Percentiles rank a stretch among this genome's conserved stretches.
Conservation (phyloP, 2,797 vertebrate species). For the Paratrypauchen microcephalus region DNA sequence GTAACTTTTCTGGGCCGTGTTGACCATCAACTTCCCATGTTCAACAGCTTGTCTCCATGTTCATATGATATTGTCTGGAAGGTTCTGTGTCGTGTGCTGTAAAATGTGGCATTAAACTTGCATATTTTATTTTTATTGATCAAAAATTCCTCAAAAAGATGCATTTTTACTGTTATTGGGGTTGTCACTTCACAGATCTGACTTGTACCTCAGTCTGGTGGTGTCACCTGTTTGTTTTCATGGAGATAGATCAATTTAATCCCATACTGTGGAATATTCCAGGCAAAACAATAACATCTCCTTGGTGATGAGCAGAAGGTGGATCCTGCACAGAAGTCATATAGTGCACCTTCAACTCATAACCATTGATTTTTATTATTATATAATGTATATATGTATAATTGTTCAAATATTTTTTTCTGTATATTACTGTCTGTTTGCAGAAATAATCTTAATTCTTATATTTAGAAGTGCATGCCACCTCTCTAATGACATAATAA, state of each 20-base stretch:
- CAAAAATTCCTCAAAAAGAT: no score
- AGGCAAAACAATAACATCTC: no score
- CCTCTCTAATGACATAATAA: conserved; percentile 13
- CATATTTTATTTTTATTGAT: no score
- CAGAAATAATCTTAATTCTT: not conserved
- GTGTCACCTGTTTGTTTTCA: no score
- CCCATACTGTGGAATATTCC: no score
- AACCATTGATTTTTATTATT: not conserved
- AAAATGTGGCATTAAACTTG: not conserved
- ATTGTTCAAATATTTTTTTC: not conserved
- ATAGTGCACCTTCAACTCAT: not conserved
- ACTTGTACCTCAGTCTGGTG: no score
- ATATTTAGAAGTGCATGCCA: not conserved
- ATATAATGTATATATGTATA: not conserved
- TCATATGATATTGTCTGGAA: not conserved
- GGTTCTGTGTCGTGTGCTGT: not conserved
- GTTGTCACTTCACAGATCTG: no score
- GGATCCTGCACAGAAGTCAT: not conserved
- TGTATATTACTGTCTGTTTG: not conserved
- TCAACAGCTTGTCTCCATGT: not conserved
- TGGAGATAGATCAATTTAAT: no score
- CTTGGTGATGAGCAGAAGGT: not conserved
- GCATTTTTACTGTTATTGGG: no score
- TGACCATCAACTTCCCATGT: not conserved
- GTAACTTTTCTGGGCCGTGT: no score